Evolutionary conservation across 2,888 invertebrate species (phyloP).

Genomic region (Sussaba pulchella): DNA sequence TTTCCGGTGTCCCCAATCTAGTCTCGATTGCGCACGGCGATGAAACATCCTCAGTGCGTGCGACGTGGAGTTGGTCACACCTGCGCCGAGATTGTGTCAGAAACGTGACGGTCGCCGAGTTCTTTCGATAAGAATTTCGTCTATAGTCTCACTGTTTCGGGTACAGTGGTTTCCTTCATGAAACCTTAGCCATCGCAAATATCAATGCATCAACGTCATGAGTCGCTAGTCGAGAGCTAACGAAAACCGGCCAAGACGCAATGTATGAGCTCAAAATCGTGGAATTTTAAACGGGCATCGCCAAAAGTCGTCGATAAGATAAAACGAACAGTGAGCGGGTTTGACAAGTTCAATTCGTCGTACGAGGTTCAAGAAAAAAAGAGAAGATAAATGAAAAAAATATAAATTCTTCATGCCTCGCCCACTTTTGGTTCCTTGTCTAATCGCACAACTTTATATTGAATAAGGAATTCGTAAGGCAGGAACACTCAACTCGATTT

Average conservation of each 20-base stretch:
- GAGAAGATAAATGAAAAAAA: slow-evolving; percentile 5
- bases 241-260: too few relatives aligned
- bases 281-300: not conserved
- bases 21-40: slow-evolving; percentile 76
- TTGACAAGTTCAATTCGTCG: too few relatives aligned
- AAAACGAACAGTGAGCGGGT: too few relatives aligned
- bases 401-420: not conserved
- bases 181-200: slow-evolving; percentile 20
- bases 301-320: too few relatives aligned
- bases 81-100: slow-evolving; percentile 15
- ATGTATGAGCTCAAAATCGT: too few relatives aligned
- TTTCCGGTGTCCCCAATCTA: slow-evolving; percentile 78
- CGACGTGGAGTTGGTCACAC: slow-evolving; percentile 11
- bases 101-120: slow-evolving; percentile 44
- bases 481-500: too few relatives aligned
- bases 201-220: not conserved
- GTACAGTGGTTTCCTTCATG: slow-evolving; percentile 50
- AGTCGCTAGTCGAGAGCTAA: too few relatives aligned
- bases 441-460: not conserved
- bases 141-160: slow-evolving; percentile 19
- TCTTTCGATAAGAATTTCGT: slow-evolving; percentile 55
- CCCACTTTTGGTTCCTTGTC: too few relatives aligned
- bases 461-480: not conserved
- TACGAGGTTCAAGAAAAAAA: not conserved
- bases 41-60: not conserved